These are phyloP conservation scores for Chiridota heheva DNA, from an alignment of 35 echinoderm and acorn worm genomes.

Conservation along the genomic window DNA sequence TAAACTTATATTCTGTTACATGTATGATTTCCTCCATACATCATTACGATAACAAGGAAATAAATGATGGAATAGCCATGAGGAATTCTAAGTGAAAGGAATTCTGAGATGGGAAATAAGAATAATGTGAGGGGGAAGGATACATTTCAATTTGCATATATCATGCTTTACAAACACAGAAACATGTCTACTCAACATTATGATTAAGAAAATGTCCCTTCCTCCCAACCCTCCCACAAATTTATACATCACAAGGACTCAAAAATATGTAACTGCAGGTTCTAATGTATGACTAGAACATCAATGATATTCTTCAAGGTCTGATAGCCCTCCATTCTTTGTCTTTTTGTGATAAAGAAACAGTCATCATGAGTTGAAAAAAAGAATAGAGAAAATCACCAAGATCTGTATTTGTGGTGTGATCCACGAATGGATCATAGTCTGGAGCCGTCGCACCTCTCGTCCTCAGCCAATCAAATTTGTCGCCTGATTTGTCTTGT, in stretches of 20 bases:
- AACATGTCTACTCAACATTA: too few species aligned
- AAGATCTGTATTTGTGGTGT: conserved; percentile 49
- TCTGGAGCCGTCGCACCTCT: conserved; percentile 7
- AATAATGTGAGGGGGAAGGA: not conserved
- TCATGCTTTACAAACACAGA: too few species aligned
- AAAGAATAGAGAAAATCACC: not conserved
- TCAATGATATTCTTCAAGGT: not conserved
- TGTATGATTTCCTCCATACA: too few species aligned
- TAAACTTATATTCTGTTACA: too few species aligned
- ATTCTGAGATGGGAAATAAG: not conserved
- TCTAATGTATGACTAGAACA: not conserved
- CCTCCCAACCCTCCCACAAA: not conserved
- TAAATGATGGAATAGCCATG: not conserved
- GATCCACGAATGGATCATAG: conserved; percentile 31
- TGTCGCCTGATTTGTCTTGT: conserved; percentile 16
- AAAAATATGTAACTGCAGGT: not conserved
- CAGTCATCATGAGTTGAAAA: not conserved
- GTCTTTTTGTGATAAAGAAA: not conserved
- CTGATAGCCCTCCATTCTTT: not conserved
- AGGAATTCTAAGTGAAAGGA: not conserved
- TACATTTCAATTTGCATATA: too few species aligned
- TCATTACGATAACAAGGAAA: too few species aligned
- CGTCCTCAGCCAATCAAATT: conserved; percentile 46
- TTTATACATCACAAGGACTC: not conserved
- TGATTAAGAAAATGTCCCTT: not conserved